phyloP scores from a whole-genome alignment of 2,888 invertebrate species.

The Cancer borealis region DNA sequence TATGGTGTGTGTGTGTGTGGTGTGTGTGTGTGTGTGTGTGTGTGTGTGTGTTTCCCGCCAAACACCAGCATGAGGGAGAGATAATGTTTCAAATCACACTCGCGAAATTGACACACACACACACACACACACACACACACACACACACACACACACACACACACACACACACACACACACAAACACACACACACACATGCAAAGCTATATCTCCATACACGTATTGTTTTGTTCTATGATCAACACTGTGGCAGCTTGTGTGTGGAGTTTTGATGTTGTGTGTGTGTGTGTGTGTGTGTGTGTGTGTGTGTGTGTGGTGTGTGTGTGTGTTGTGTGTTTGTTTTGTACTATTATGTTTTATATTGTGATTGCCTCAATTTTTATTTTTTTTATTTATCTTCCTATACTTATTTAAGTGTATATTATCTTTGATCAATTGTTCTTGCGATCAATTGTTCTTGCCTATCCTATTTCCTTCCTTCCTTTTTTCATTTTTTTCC shows the following conservation, averaged over 20 bases:
- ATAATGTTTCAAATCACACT: too few species aligned
- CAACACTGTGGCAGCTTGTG: neutral
- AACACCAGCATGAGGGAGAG: too few species aligned
- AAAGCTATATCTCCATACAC: neutral
- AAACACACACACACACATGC: too few species aligned
- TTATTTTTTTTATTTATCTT: neutral
- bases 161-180: too few species aligned
- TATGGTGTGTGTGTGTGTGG: too few species aligned
- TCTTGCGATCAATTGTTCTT: neutral
- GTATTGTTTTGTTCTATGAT: neutral
- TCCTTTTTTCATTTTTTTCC: neutral
- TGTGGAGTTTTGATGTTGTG: neutral
- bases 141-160: too few species aligned
- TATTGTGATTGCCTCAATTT: neutral
- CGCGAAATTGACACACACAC: too few species aligned
- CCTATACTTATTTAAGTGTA: neutral
- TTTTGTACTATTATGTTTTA: too few species aligned
- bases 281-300: neutral
- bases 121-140: too few species aligned
- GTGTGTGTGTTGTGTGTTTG: neutral
- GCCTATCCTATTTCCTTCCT: neutral
- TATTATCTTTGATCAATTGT: neutral
- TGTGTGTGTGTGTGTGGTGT: constrained; percentile 20
- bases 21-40: too few species aligned
- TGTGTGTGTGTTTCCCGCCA: too few species aligned